Evolutionary conservation across 2,113 vertebrate species (phyloP), one percentile per base, ranked within the genome.

Genomic region (Anas platyrhynchos): DNA sequence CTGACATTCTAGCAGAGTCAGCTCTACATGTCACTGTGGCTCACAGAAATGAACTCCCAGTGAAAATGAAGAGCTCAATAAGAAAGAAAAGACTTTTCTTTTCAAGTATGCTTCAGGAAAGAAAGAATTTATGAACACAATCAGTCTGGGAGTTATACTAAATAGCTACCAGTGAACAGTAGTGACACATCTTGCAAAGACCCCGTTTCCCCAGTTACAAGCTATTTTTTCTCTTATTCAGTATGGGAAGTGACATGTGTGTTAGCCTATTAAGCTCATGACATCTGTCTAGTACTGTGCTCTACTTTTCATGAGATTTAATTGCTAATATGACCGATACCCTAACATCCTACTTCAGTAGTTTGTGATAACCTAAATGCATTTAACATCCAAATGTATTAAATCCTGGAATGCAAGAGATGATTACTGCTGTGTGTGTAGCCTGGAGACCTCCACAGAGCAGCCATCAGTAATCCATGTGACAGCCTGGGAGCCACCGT

Each of bases 1-100:
- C 26, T 93, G 92, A 86, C 73, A 59, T 76, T 90, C 15, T 61
- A 68, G 69, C 56, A 85, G 25, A 87, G 56, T 74, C 91, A 93
- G 82, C 68, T 88, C 43, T 56, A 38, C 29, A 27, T 81, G 61
- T 81, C 82, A 72, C 82, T 63, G 38, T 26, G 74, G 50, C 46
- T 88, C 75, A 71, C 58, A 93, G 22, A 96, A 93, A 76, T 63
- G 67, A 61, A 65, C 31, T 41, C 14, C 26, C 74, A 91, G 54
- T 17, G 82, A 80, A 81, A 88, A 58, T 36, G n/a, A 76, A 71
- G 14, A 44, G 2, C 20, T 65, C 44, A 34, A 6, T 34, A 68
- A 78, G 26, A 75, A 66, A 3, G 15, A 80, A 65, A 86, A 75
- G 0, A 41, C 10, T 29, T 56, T 61, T 85, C 3, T 67, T 69